A percentile compares a stretch with the other conserved stretches of the same genome.
phyloP scores from a whole-genome alignment of 2,113 vertebrate genomes.

The Laticauda colubrina region DNA sequence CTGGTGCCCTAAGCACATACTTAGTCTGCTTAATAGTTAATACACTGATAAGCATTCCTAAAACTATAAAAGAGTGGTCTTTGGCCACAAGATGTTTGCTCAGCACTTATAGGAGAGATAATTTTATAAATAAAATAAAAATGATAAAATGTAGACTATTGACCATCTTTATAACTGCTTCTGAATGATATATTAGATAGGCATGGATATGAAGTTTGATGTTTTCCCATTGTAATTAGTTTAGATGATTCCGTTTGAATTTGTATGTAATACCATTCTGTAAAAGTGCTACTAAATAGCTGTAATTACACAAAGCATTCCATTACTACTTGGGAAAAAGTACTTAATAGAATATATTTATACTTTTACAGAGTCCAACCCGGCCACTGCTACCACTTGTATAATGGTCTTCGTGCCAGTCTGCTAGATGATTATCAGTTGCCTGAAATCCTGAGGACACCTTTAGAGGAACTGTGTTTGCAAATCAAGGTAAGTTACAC shows the following conservation, averaged over 20 bases:
- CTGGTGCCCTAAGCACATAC: too few species aligned
- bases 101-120: not conserved
- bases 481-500: slow-evolving; percentile 87
- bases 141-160: not conserved
- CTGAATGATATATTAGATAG: not conserved
- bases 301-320: not conserved
- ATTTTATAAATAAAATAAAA: too few species aligned
- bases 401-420: slow-evolving; percentile 88
- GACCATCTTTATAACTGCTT: not conserved
- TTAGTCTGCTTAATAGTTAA: too few species aligned
- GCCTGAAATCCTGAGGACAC: slow-evolving; percentile 94
- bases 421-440: slow-evolving; percentile 92
- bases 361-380: slow-evolving; percentile 84
- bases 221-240: not conserved
- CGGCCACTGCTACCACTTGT: slow-evolving; percentile 95
- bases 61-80: not conserved
- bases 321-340: not conserved
- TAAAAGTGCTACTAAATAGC: not conserved
- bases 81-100: not conserved
- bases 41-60: not conserved
- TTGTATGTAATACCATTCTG: not conserved
- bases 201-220: not conserved
- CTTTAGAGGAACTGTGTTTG: slow-evolving; percentile 94
- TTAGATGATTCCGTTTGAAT: not conserved
- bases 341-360: not conserved